These are phyloP conservation scores for Oreochromis tanganicae DNA, from an alignment of 2,113 vertebrate species.

Conservation along the genomic window DNA sequence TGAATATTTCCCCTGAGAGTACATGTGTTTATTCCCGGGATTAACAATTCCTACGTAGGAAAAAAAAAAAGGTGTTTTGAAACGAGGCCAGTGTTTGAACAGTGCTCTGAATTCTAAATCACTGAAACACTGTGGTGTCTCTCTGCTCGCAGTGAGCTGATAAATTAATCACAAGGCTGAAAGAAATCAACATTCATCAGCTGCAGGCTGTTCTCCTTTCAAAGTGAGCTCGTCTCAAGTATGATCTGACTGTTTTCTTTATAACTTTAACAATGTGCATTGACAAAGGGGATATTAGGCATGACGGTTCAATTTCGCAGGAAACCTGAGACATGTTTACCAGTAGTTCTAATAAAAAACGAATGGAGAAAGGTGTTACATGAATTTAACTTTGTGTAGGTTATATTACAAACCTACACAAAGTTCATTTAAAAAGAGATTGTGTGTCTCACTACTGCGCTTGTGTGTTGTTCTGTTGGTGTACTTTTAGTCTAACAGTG, in stretches of 20 bases:
- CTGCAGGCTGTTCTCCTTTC: not conserved
- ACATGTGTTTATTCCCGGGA: not conserved
- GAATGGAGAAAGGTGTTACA: not conserved
- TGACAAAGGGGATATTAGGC: not conserved
- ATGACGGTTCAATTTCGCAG: not conserved
- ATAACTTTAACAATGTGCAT: not conserved
- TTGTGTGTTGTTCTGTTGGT: not conserved
- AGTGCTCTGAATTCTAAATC: slow-evolving; percentile 62
- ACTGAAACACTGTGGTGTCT: slow-evolving; percentile 17
- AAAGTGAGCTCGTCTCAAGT: not conserved
- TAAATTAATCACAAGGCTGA: slow-evolving; percentile 42
- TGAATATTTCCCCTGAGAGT: not conserved
- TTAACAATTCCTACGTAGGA: not conserved
- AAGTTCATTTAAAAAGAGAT: not conserved
- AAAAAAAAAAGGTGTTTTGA: slow-evolving; percentile 15
- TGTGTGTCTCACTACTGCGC: not conserved
- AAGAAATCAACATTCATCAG: slow-evolving; percentile 29
- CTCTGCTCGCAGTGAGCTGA: not conserved
- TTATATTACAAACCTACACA: not conserved
- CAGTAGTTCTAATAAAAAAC: not conserved
- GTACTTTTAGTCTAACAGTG: not conserved
- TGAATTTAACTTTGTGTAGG: not conserved
- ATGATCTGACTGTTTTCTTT: not conserved
- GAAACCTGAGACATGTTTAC: not conserved
- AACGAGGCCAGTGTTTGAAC: slow-evolving; percentile 38